Evolutionary conservation across 2,113 vertebrate species (phyloP), one percentile per base, ranked within the genome.

Genomic region (Zingel zingel): DNA sequence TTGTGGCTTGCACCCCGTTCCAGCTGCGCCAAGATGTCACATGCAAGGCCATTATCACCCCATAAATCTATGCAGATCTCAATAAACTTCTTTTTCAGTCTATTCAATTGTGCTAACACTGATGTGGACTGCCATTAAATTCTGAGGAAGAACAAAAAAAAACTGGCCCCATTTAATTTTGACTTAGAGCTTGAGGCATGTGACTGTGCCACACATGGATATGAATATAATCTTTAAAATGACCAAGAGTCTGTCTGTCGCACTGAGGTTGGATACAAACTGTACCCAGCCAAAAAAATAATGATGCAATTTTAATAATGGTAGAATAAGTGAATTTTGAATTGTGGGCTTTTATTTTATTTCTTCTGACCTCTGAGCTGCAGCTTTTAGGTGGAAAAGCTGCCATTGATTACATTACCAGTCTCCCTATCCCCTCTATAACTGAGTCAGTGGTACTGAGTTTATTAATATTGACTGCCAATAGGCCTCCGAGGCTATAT

Each of bases 381-480:
- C 67, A 72, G 72, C 50, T 77, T 77, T 45, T 70, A 81, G 80
- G 74, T 87, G 77, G 65, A 85, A 85, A 88, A 81, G 75, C 84
- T 81, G 76, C 67, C 80, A 91, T 90, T 90, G 90, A 91, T 94
- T 86, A 74, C 67, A 84, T 90, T 82, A 69, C 57, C 84, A 82
- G 69, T 33, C 51, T 50, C 83, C 81, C 79, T 77, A 51, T 89
- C 88, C 86, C 86, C 77, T 79, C 70, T 76, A 64, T 74, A 77
- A 87, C 74, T 72, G 62, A 83, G 43, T 92, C 91, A 88, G 83
- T 86, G 76, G 63, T 64, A 78, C 82, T 83, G 84, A 92, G 90
- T 95, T 82, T 94, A 95, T 95, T 95, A 95, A 94, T 93, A 95
- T 95, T 95, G 94, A 95, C 93, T 90, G 86, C 83, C 88, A 86